Conservation (phyloP, 2,888 invertebrate genomes). For the Rhamnusium bicolor region DNA sequence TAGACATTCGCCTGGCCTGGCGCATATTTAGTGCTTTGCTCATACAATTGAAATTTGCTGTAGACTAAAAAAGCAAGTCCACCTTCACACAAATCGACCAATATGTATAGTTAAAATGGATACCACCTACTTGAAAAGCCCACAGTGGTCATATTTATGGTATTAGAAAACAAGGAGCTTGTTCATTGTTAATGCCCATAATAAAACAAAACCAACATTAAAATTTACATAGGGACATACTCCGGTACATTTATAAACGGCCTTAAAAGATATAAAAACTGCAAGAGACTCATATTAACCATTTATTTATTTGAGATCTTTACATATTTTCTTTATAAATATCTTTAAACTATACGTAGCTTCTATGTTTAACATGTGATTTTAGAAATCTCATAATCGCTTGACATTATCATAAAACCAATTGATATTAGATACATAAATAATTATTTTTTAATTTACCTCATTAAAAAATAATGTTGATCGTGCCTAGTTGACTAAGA, state of each 20-base stretch:
- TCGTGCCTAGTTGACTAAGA: too few relatives aligned
- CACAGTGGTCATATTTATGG: constrained; percentile 29
- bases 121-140: constrained; percentile 29
- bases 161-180: constrained; percentile 32
- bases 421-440: too few relatives aligned
- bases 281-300: neutral
- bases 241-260: neutral
- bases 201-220: constrained; percentile 19
- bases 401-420: too few relatives aligned
- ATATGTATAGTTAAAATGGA: constrained; percentile 29
- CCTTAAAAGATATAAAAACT: neutral
- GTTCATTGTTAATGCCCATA: constrained; percentile 15
- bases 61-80: constrained; percentile 18
- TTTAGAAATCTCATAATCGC: too few relatives aligned
- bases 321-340: neutral
- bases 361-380: too few relatives aligned
- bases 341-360: too few relatives aligned
- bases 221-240: constrained; percentile 21
- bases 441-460: too few relatives aligned
- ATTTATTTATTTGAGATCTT: neutral
- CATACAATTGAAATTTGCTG: constrained; percentile 16
- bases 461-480: too few relatives aligned
- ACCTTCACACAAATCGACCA: constrained; percentile 17
- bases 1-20: neutral
- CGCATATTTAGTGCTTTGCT: constrained; percentile 7